A percentile compares a stretch with the other conserved stretches of the same genome.
phyloP scores from a whole-genome alignment of 2,113 vertebrate genomes.

The Corythornis cristatus region DNA sequence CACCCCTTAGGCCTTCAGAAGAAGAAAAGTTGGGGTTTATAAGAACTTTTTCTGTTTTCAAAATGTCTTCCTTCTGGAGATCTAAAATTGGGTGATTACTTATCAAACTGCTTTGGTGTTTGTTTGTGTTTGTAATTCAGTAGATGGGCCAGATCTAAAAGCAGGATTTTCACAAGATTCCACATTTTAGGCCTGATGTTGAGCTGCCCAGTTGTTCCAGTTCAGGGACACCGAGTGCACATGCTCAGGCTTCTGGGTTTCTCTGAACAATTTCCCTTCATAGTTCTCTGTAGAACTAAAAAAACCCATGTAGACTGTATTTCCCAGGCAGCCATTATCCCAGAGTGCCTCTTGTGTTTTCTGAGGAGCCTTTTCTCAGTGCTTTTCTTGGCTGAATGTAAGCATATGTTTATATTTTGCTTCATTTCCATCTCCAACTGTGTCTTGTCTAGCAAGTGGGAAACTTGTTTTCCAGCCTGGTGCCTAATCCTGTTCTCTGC shows the following conservation, averaged over 20 bases:
- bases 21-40: background rate
- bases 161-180: background rate
- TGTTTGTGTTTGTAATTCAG: background rate
- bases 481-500: background rate
- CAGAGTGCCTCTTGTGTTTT: background rate
- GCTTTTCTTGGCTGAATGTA: background rate
- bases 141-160: background rate
- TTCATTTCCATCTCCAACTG: background rate
- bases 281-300: background rate
- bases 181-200: background rate
- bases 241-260: background rate
- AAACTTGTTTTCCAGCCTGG: background rate
- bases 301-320: background rate
- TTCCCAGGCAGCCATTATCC: background rate
- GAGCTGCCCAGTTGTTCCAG: background rate
- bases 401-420: background rate
- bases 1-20: background rate
- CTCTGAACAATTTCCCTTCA: background rate
- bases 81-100: background rate
- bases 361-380: background rate
- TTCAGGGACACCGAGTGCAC: background rate
- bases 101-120: background rate
- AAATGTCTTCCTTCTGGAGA: background rate
- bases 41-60: background rate
- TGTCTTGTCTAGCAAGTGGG: background rate